These are phyloP conservation scores for Anas capensis DNA, from an alignment of 2,797 vertebrate genomes.

Conservation along the genomic window DNA sequence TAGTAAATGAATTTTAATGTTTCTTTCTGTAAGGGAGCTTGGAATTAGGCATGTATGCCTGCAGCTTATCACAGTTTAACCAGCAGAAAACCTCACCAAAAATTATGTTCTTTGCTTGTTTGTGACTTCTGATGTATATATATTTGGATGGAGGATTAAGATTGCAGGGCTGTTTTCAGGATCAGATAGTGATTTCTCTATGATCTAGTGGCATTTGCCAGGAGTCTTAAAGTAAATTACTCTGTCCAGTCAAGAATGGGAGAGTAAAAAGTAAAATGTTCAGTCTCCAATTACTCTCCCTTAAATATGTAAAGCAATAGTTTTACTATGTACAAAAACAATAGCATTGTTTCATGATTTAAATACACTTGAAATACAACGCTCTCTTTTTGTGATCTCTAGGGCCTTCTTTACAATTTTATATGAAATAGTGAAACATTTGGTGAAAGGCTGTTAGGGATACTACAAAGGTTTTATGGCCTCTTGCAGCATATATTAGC, in stretches of 20 bases:
- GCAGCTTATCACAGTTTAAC: not conserved
- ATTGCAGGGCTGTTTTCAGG: not conserved
- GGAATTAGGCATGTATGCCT: not conserved
- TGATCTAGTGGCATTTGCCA: not conserved
- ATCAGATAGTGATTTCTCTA: not conserved
- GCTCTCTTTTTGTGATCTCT: not conserved
- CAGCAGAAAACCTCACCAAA: not conserved
- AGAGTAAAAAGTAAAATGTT: not conserved
- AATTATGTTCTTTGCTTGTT: not conserved
- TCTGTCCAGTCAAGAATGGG: not conserved
- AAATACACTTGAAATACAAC: not conserved
- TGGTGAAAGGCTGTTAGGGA: not conserved
- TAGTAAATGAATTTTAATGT: not conserved
- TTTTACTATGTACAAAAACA: too few species aligned
- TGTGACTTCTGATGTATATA: not conserved
- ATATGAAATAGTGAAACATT: not conserved
- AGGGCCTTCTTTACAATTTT: not conserved
- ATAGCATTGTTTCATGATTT: not conserved
- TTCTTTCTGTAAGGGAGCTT: not conserved
- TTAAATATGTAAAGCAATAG: not conserved
- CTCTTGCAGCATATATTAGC: not conserved
- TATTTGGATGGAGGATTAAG: not conserved
- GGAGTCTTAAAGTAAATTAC: not conserved
- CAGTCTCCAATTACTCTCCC: not conserved
- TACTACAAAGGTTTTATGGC: not conserved